Evolutionary conservation across 2,113 vertebrate genomes (phyloP).

Genomic region (Trichechus manatus): DNA sequence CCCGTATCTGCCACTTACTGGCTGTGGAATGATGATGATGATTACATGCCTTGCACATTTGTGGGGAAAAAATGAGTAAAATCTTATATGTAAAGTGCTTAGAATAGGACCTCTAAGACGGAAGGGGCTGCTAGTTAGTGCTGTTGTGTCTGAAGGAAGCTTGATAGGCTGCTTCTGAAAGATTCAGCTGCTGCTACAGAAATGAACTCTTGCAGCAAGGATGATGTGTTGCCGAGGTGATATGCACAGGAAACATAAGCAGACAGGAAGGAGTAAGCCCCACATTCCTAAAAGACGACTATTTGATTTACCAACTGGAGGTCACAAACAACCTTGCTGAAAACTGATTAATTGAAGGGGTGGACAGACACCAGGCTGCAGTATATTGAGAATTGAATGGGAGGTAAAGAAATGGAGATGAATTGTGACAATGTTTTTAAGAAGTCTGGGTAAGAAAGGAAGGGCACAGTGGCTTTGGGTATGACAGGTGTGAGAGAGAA

Average conservation of each 20-base stretch:
- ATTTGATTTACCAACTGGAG: neutral
- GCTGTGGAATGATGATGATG: neutral
- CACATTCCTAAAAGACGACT: neutral
- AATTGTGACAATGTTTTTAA: neutral
- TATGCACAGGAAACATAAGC: too few species aligned
- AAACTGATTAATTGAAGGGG: neutral
- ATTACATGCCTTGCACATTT: neutral
- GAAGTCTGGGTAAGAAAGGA: neutral
- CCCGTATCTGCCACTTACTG: neutral
- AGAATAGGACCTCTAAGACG: neutral
- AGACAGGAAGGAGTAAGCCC: neutral
- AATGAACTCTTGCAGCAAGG: neutral
- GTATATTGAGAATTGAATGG: neutral
- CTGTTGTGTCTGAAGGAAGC: neutral
- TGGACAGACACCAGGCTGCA: neutral
- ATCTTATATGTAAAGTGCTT: neutral
- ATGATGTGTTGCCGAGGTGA: too few species aligned
- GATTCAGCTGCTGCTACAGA: neutral
- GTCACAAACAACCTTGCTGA: neutral
- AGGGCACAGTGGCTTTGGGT: neutral
- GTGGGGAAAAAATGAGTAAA: neutral
- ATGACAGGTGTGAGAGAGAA: neutral
- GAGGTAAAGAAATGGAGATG: neutral
- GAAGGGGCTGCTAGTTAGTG: neutral
- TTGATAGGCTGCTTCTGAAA: neutral